These are phyloP conservation scores for Drosophila diplacantha DNA, from an alignment of 2,888 invertebrate genomes.

Conservation along the genomic window DNA sequence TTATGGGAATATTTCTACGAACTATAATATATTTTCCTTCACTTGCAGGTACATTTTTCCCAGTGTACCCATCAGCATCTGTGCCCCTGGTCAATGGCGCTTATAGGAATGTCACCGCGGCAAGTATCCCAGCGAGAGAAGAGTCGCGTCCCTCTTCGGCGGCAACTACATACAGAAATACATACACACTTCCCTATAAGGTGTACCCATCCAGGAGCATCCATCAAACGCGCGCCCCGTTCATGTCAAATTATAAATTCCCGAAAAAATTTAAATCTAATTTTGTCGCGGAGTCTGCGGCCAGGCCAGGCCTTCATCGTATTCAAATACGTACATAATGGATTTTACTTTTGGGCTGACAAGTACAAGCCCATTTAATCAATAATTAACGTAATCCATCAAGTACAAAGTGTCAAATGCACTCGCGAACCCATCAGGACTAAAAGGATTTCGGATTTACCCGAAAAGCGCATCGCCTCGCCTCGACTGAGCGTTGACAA, in stretches of 20 bases:
- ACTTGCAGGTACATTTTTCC: not conserved
- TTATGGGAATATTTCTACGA: not conserved
- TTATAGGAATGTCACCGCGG: slow-evolving; percentile 58
- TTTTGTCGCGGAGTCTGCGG: slow-evolving; percentile 36
- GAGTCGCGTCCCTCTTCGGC: slow-evolving; percentile 18
- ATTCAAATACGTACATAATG: slow-evolving; percentile 65
- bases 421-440: slow-evolving; percentile 66
- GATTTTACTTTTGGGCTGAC: slow-evolving; percentile 60
- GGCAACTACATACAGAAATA: slow-evolving; percentile 10
- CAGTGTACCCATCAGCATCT: slow-evolving; percentile 1
- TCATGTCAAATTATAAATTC: slow-evolving; percentile 63
- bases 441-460: slow-evolving; percentile 42
- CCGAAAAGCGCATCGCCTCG: slow-evolving; percentile 43
- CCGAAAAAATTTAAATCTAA: slow-evolving; percentile 62
- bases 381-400: slow-evolving; percentile 78
- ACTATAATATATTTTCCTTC: not conserved
- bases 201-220: slow-evolving; percentile 35
- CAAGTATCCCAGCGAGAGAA: slow-evolving; percentile 33
- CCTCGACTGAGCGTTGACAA: slow-evolving; percentile 49
- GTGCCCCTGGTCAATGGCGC: slow-evolving; percentile 40
- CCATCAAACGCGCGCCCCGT: slow-evolving; percentile 60
- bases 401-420: slow-evolving; percentile 77
- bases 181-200: slow-evolving; percentile 1
- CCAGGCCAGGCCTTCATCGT: slow-evolving; percentile 13
- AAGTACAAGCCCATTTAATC: slow-evolving; percentile 74